Percentiles rank a stretch among this genome's conserved stretches.
Conservation (phyloP, 2,113 vertebrate species). For the Gnathonemus longibarbis region DNA sequence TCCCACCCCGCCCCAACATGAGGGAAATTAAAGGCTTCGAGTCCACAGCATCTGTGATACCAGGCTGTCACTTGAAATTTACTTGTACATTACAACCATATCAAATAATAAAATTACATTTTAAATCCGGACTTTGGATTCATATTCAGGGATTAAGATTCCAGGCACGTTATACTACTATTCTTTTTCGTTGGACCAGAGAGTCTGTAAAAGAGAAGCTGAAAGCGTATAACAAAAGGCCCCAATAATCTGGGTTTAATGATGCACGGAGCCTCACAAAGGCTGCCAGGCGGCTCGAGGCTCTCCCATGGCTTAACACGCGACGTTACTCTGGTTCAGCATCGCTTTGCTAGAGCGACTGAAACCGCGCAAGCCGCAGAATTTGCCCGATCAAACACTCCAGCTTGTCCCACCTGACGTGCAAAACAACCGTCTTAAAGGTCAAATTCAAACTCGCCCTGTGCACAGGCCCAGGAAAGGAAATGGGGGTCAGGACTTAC, state of each 20-base stretch:
- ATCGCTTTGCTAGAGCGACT: background rate
- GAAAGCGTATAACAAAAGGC: background rate
- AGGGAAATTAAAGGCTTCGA: background rate
- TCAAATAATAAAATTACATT: background rate
- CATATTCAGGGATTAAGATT: background rate
- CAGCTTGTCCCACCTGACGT: background rate
- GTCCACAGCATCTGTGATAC: background rate
- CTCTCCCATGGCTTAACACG: background rate
- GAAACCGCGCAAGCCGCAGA: background rate
- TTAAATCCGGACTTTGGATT: background rate
- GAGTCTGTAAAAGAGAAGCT: background rate
- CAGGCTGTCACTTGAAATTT: background rate
- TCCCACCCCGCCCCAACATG: background rate
- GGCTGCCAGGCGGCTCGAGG: background rate
- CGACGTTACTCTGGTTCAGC: background rate
- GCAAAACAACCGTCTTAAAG: background rate
- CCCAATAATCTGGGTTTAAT: slow-evolving; percentile 6
- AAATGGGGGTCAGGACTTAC: slow-evolving; percentile 61
- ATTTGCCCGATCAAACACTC: background rate
- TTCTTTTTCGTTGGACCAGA: background rate
- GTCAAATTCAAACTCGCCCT: background rate
- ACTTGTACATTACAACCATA: background rate
- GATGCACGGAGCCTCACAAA: background rate
- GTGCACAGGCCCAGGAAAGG: background rate
- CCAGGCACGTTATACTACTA: background rate